phyloP scores from a whole-genome alignment of 2,797 vertebrate genomes.

The Thaleichthys pacificus region DNA sequence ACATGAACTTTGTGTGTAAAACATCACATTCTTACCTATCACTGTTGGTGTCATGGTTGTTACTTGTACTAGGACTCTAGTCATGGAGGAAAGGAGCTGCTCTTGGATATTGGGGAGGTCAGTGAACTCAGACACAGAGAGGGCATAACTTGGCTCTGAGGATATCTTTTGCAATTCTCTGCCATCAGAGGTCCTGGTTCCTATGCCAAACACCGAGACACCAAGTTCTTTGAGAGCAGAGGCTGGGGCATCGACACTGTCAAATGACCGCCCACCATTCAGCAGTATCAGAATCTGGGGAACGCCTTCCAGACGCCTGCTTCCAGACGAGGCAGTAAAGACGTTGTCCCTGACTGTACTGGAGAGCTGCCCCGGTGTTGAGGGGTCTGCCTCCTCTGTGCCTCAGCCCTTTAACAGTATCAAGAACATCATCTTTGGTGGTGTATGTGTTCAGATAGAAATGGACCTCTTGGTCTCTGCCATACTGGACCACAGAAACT shows the following conservation, averaged over 20 bases:
- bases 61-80: background rate
- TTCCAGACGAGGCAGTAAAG: background rate
- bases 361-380: constrained; percentile 76
- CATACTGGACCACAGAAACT: constrained; percentile 82
- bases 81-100: constrained; percentile 7
- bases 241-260: constrained; percentile 44
- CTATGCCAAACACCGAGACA: constrained; percentile 55
- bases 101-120: constrained; percentile 20
- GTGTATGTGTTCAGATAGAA: constrained; percentile 78
- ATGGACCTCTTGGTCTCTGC: constrained; percentile 69
- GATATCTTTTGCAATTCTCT: constrained; percentile 37
- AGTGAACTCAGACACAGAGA: constrained; percentile 16
- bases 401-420: constrained; percentile 58
- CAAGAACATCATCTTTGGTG: constrained; percentile 75
- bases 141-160: constrained; percentile 10
- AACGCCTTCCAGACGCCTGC: background rate
- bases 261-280: constrained; percentile 32
- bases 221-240: constrained; percentile 70
- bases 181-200: constrained; percentile 49
- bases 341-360: constrained; percentile 46
- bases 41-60: constrained; percentile 13
- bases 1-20: too few species aligned
- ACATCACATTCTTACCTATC: background rate
- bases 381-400: constrained; percentile 71
- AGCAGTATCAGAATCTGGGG: background rate